Base-by-base conservation (phyloP, 2,888 invertebrate genomes). In the Hoplodrina blanda region DNA sequence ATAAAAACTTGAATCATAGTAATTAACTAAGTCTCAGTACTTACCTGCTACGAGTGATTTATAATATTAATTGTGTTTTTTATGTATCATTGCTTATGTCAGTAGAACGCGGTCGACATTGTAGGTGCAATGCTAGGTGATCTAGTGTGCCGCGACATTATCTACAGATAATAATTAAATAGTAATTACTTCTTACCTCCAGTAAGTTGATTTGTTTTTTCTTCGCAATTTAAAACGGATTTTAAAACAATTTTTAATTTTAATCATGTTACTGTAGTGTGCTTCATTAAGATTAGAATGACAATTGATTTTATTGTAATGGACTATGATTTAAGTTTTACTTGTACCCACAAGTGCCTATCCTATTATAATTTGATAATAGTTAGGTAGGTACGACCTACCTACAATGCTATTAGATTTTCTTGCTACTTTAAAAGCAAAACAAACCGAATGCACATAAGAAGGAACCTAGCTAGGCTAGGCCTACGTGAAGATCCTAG, bases 121-220 rank as follows among this genome's bases (percentile, higher is more conserved):
- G 79, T 54, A 37, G 6, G 46, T 17, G 46, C 8, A 15, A 0
- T 1, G 13, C 13, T 69, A 69, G 19, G 63, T 61, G 52, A 79
- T 79, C 79, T 20, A 78, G 73, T 62, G 41, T 19, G 68, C 74
- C 53, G n/a, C 52, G 67, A n/a, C 19, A 20, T 17, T 5, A 46
- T 3, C 5, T 52, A 59, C 37, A 77, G 46, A 64, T 55, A 59
- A 76, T 55, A 57, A 55, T 33, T 49, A 54, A 8, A 7, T 19
- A 63, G 1, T n/a, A 30, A 17, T 49, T 2, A 30, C 19, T 30
- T 56, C 63, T 67, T 60, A 74, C 81, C 74, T 74, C 74, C 81
- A 83, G 63, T 81, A 78, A 4, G 70, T 83, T 19, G 81, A 81
- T 54, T 69, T 81, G 5, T 46, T 49, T 69, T 81, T 61, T 60